These are phyloP conservation scores for Protobothrops flavoviridis DNA, from an alignment of 2,113 vertebrate genomes.

Conservation along the genomic window DNA sequence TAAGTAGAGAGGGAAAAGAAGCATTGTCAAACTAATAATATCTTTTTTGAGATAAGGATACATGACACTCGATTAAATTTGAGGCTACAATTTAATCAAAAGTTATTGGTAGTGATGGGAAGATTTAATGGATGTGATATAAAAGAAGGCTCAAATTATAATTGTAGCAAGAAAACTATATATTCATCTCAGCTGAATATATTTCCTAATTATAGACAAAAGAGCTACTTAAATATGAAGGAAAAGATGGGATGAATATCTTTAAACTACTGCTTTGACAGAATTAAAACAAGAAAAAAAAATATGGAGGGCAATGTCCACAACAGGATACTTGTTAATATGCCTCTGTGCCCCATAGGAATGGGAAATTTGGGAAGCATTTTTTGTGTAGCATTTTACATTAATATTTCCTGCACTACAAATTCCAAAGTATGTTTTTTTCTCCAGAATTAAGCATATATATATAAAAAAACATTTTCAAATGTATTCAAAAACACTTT, in stretches of 20 bases:
- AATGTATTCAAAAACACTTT: neutral
- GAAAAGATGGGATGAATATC: neutral
- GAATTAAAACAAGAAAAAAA: neutral
- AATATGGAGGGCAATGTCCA: neutral
- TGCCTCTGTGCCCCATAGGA: neutral
- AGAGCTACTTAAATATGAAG: neutral
- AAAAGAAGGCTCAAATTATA: conserved; percentile 33
- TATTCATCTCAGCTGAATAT: conserved; percentile 39
- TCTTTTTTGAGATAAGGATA: conserved; percentile 30
- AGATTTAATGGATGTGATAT: conserved; percentile 36
- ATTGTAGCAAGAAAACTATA: conserved; percentile 8
- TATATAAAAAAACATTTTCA: no score
- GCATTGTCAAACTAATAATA: conserved; percentile 23
- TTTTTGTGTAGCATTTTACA: neutral
- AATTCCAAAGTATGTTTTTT: neutral
- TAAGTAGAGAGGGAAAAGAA: conserved; percentile 41
- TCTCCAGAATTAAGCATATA: neutral
- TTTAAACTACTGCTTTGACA: neutral
- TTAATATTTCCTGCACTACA: neutral
- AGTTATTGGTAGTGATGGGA: conserved; percentile 32
- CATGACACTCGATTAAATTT: conserved; percentile 40
- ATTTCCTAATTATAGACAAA: conserved; percentile 9
- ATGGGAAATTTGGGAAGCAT: neutral
- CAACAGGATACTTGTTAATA: neutral
- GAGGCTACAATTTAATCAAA: conserved; percentile 49